Evolutionary conservation across 2,888 invertebrate species (phyloP).

Genomic region (Protophormia terraenovae): DNA sequence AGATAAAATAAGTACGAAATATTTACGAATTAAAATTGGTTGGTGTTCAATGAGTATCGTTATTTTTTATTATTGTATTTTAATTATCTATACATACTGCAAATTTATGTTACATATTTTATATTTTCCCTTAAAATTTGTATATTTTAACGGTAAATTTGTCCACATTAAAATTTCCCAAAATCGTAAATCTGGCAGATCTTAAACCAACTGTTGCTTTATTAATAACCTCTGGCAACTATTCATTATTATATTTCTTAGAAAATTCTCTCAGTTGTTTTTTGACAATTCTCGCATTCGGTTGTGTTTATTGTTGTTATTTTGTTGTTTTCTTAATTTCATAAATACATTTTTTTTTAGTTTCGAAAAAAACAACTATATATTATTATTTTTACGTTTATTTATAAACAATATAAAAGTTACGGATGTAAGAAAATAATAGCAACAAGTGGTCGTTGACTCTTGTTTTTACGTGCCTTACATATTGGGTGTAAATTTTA

Average conservation of each 20-base stretch:
- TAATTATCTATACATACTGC: no score
- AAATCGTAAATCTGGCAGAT: no score
- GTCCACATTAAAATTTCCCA: no score
- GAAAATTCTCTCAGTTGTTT: conserved; percentile 48
- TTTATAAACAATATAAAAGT: neutral
- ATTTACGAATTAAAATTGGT: no score
- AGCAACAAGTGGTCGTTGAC: conserved; percentile 50
- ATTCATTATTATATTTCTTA: conserved; percentile 1
- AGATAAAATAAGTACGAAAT: no score
- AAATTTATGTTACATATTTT: no score
- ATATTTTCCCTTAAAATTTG: no score
- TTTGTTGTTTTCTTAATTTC: neutral
- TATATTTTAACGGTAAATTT: no score
- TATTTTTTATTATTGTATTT: no score
- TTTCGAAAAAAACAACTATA: neutral
- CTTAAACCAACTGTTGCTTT: no score
- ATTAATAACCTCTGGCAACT: no score
- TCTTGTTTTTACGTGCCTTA: conserved; percentile 2
- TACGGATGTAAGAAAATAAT: neutral
- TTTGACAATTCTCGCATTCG: conserved; percentile 17
- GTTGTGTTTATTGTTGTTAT: conserved; percentile 25
- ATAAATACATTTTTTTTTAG: neutral
- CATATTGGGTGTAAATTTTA: neutral
- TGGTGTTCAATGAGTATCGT: no score
- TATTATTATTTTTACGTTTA: neutral